phyloP scores from a whole-genome alignment of 2,888 invertebrate genomes.

The Epirrhoe alternata region DNA sequence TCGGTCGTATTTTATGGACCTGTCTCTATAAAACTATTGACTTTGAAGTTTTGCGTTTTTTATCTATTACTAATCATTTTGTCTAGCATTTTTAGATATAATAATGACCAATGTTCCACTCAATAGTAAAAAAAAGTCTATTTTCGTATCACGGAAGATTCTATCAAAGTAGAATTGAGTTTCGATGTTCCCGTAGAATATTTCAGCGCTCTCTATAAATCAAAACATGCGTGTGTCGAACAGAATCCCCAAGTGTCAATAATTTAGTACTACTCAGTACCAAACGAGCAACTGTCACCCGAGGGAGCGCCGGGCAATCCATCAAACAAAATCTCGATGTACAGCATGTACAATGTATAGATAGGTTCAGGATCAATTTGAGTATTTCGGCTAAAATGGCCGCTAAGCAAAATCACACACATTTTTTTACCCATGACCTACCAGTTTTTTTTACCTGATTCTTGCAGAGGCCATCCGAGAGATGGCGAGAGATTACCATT shows the following conservation, averaged over 20 bases:
- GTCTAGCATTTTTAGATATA: too few relatives aligned
- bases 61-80: too few relatives aligned
- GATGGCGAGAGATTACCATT: too few relatives aligned
- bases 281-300: slow-evolving; percentile 13
- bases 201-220: neutral
- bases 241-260: slow-evolving; percentile 19
- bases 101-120: neutral
- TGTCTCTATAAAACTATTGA: too few relatives aligned
- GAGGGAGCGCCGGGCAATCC: slow-evolving; percentile 16
- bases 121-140: neutral
- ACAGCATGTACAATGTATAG: neutral
- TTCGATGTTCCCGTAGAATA: neutral
- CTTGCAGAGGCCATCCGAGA: too few relatives aligned
- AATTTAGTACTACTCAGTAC: slow-evolving; percentile 23
- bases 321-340: slow-evolving; percentile 19
- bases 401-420: too few relatives aligned
- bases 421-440: too few relatives aligned
- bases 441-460: too few relatives aligned
- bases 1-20: too few relatives aligned
- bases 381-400: neutral
- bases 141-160: neutral
- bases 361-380: neutral
- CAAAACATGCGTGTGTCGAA: slow-evolving; percentile 1
- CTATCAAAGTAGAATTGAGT: neutral
- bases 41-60: too few relatives aligned